Percentiles rank a stretch among this genome's conserved stretches.
Conservation (phyloP, 2,113 vertebrate genomes). For the Bos indicus region DNA sequence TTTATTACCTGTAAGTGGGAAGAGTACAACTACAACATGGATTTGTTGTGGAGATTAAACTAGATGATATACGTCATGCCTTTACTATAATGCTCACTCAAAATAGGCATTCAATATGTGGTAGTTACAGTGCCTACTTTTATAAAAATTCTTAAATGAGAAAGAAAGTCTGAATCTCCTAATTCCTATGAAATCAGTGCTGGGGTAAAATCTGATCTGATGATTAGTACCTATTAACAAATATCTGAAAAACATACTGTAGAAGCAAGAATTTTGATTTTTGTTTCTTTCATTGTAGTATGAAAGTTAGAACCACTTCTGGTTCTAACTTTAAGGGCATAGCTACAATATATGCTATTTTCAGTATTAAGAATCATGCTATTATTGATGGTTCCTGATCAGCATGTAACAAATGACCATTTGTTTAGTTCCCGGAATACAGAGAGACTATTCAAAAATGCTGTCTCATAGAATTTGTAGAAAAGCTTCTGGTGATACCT, state of each 20-base stretch:
- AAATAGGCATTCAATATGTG: background rate
- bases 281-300: background rate
- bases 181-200: background rate
- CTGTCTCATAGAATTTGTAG: background rate
- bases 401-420: background rate
- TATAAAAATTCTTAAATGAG: background rate
- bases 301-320: background rate
- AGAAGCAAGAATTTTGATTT: background rate
- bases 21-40: background rate
- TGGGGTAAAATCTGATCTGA: conserved; percentile 1
- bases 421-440: conserved; percentile 24
- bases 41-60: background rate
- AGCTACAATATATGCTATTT: background rate
- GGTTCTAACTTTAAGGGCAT: background rate
- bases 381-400: background rate
- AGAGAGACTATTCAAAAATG: conserved; percentile 29
- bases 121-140: background rate
- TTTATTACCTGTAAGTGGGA: background rate
- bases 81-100: background rate
- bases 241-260: background rate
- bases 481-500: conserved; percentile 8
- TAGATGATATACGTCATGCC: background rate
- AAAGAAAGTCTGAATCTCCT: background rate
- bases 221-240: background rate
- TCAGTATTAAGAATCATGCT: background rate